phyloP scores from a whole-genome alignment of 2,888 invertebrate species.

The Candidula unifasciata region DNA sequence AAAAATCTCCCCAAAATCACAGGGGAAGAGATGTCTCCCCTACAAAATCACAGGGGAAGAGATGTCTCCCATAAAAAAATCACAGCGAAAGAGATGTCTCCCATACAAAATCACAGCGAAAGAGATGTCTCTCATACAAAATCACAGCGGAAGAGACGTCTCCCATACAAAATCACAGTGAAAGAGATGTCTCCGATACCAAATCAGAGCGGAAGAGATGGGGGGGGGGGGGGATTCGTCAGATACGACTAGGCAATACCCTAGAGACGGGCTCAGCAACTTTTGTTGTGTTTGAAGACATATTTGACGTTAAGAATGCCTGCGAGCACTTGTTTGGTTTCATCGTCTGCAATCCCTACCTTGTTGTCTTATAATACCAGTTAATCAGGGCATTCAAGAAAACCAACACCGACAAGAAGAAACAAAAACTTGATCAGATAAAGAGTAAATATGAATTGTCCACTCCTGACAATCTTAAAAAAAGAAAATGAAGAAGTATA shows the following conservation, averaged over 20 bases:
- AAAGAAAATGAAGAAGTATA: too few relatives aligned
- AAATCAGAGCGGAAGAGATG: conserved; percentile 99
- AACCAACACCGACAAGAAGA: conserved; percentile 88
- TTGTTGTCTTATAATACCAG: conserved; percentile 85
- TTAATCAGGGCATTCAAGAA: conserved; percentile 88
- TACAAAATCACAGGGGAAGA: too few relatives aligned
- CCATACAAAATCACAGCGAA: too few relatives aligned
- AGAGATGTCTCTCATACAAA: too few relatives aligned
- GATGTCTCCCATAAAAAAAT: too few relatives aligned
- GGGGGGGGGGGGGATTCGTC: conserved; percentile 98
- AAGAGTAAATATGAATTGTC: conserved; percentile 94
- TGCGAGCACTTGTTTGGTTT: conserved; percentile 99
- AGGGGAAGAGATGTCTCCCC: too few relatives aligned
- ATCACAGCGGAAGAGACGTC: too few relatives aligned
- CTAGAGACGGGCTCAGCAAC: conserved; percentile 98
- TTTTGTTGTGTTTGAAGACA: conserved; percentile 99
- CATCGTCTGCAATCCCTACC: conserved; percentile 98
- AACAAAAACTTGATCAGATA: conserved; percentile 89
- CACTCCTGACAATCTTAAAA: conserved; percentile 77
- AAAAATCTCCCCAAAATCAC: too few relatives aligned
- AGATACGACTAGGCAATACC: conserved; percentile 98
- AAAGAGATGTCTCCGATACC: too few relatives aligned
- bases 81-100: too few relatives aligned
- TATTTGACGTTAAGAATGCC: conserved; percentile 99
- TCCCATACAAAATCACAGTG: conserved; percentile 99